These are phyloP conservation scores for Anthopleura xanthogrammica DNA, from an alignment of 92 coral and sea anemone genomes.

Conservation along the genomic window DNA sequence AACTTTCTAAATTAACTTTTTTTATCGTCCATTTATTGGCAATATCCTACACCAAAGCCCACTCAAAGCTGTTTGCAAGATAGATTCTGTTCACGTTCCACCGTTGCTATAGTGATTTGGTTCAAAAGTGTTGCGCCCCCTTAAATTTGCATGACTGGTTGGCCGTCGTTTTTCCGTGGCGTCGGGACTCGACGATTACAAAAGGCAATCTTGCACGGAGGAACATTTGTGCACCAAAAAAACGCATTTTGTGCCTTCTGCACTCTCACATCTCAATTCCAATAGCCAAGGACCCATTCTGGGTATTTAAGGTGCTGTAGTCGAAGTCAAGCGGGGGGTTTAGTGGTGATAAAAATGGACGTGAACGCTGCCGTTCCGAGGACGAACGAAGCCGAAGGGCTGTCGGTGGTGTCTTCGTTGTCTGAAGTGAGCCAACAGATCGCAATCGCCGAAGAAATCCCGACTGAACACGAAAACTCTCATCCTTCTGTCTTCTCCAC, in stretches of 20 bases:
- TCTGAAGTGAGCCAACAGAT: conserved; percentile 99
- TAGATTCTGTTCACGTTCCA: not conserved
- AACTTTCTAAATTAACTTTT: not conserved
- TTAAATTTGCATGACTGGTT: conserved; percentile 22
- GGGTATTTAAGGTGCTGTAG: not conserved
- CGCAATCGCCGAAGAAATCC: conserved; percentile 99
- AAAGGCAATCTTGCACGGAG: conserved; percentile 25
- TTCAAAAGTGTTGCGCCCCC: conserved; percentile 28
- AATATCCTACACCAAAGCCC: not conserved
- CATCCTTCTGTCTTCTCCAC: conserved; percentile 63
- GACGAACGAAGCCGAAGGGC: conserved; percentile 81
- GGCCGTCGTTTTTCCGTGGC: conserved; percentile 23
- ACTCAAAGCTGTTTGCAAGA: not conserved
- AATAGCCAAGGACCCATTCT: not conserved
- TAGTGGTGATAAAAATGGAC: conserved; percentile 61
- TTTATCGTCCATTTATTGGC: not conserved
- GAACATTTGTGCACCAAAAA: conserved; percentile 2
- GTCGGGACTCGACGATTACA: conserved; percentile 35
- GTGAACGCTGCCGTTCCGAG: conserved; percentile 96
- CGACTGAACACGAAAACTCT: conserved; percentile 95
- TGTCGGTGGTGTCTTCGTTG: conserved; percentile 98
- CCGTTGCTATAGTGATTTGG: not conserved
- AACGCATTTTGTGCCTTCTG: conserved; percentile 7
- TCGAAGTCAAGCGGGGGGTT: conserved; percentile 2
- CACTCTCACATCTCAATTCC: not conserved